A percentile compares a stretch with the other conserved stretches of the same genome.
Evolutionary conservation across 2,113 vertebrate species (phyloP).

Genomic region (Odontesthes bonariensis): DNA sequence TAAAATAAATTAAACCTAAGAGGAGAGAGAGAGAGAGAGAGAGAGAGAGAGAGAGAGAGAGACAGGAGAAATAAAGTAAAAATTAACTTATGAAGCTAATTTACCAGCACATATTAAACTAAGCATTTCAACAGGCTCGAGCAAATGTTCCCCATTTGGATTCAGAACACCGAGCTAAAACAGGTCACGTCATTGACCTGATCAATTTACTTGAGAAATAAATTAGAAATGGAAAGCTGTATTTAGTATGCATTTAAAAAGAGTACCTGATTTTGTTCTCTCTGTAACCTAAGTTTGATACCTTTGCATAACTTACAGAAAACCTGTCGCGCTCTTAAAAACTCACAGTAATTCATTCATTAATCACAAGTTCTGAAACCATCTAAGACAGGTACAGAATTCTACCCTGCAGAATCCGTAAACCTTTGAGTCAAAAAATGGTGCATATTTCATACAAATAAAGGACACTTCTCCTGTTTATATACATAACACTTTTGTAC

Average conservation of each 20-base stretch:
- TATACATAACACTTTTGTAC: slow-evolving; percentile 85
- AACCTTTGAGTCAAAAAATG: slow-evolving; percentile 74
- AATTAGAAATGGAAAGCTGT: slow-evolving; percentile 80
- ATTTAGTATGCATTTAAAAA: slow-evolving; percentile 76
- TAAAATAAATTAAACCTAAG: slow-evolving; percentile 82
- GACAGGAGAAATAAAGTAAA: slow-evolving; percentile 60
- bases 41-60: too few relatives aligned
- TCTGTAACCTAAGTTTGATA: slow-evolving; percentile 76
- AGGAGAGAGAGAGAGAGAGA: too few relatives aligned
- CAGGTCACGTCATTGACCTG: slow-evolving; percentile 62
- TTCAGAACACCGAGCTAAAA: slow-evolving; percentile 65
- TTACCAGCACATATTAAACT: slow-evolving; percentile 62
- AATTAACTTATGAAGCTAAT: slow-evolving; percentile 72
- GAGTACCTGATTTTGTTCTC: slow-evolving; percentile 84
- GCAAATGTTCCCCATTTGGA: slow-evolving; percentile 52
- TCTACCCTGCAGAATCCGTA: slow-evolving; percentile 87
- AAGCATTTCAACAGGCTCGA: slow-evolving; percentile 67
- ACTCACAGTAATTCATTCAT: slow-evolving; percentile 84
- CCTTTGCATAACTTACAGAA: slow-evolving; percentile 81
- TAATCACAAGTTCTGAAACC: slow-evolving; percentile 78
- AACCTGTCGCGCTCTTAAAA: slow-evolving; percentile 76
- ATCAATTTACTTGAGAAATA: slow-evolving; percentile 79
- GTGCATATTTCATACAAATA: slow-evolving; percentile 79
- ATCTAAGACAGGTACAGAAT: slow-evolving; percentile 75
- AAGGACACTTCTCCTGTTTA: slow-evolving; percentile 82